phyloP scores from a whole-genome alignment of 2,797 vertebrate genomes.

The Coilia nasus region DNA sequence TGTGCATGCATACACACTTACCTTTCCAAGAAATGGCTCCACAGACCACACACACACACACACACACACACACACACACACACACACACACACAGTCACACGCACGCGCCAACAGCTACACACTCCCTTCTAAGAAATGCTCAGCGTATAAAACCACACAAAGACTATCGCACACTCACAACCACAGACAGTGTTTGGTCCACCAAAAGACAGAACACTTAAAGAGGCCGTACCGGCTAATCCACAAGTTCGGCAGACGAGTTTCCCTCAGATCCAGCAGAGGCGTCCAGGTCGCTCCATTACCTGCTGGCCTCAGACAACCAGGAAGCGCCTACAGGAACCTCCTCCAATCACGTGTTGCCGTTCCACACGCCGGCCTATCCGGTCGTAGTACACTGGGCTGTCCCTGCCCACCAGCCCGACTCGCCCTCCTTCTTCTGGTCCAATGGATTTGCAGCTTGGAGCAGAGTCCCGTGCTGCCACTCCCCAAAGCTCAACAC shows the following conservation, averaged over 20 bases:
- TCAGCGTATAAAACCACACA: background rate
- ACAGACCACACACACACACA: background rate
- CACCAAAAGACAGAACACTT: background rate
- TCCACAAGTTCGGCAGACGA: constrained; percentile 4
- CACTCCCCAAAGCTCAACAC: constrained; percentile 1
- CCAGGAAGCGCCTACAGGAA: background rate
- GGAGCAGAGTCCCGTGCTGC: background rate
- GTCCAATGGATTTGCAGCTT: constrained; percentile 1
- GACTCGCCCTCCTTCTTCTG: background rate
- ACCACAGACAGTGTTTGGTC: background rate
- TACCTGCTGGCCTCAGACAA: background rate
- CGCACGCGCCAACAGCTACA: background rate
- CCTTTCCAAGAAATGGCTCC: background rate
- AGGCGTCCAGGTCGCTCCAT: constrained; percentile 13
- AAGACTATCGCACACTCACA: background rate
- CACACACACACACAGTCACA: background rate
- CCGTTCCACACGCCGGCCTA: background rate
- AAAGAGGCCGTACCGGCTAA: background rate
- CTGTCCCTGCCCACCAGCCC: background rate
- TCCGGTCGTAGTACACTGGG: background rate
- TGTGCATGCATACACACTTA: background rate
- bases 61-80: too few species aligned
- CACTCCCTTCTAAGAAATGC: background rate
- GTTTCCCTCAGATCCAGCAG: constrained; percentile 33
- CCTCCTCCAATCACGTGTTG: background rate